Conservation (phyloP, 2,113 vertebrate genomes). For the cat (Felis catus) region F.catus_Fca126_mat1.0 CM031413.1:134290501-134291000, state of each 20-base stretch:
- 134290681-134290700: neutral
- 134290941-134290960: slow-evolving; percentile 49
- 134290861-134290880: slow-evolving; percentile 20
- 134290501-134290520: neutral
- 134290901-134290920: slow-evolving; percentile 5
- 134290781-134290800: neutral
- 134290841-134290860: slow-evolving; percentile 50
- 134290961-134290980: slow-evolving; percentile 52
- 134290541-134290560: neutral
- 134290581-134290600: neutral
- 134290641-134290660: neutral
- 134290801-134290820: slow-evolving; percentile 50
- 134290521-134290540: neutral
- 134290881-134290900: slow-evolving; percentile 62
- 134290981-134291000: neutral
- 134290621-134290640: neutral
- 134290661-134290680: rapidly evolving
- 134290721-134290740: neutral
- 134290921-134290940: slow-evolving; percentile 46
- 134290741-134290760: slow-evolving; percentile 21
- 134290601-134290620: neutral
- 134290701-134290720: neutral
- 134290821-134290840: slow-evolving; percentile 56
- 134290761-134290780: slow-evolving; percentile 1
- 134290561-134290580: neutral